These are phyloP conservation scores for Holothuria scabra DNA, from an alignment of 53 echinoderm and acorn worm genomes.

Conservation along the genomic window DNA sequence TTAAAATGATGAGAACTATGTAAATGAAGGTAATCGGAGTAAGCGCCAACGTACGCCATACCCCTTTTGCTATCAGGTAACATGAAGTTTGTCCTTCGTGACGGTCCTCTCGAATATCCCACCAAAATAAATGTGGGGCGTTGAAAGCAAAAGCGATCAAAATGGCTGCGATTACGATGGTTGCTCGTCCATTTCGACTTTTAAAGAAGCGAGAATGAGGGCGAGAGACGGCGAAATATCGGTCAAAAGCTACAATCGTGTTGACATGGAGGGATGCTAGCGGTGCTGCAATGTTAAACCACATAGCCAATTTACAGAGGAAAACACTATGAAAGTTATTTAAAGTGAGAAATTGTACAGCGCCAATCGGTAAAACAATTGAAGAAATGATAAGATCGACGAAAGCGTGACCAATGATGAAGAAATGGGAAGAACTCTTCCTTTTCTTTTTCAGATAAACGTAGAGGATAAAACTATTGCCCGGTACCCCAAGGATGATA, in stretches of 20 bases:
- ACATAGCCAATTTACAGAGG: not conserved
- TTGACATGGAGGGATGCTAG: constrained; percentile 25
- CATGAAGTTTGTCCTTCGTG: not conserved
- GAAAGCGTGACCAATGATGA: constrained; percentile 23
- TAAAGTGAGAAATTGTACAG: constrained; percentile 6
- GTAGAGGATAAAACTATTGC: not conserved
- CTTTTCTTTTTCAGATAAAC: constrained; percentile 2
- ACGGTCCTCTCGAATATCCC: not conserved
- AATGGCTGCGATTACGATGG: not conserved
- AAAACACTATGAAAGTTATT: not conserved
- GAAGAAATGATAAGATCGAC: constrained; percentile 6
- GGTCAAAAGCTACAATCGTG: not conserved
- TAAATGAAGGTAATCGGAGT: not conserved
- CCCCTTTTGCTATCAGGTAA: not conserved
- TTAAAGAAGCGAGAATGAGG: not conserved
- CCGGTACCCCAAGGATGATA: not conserved
- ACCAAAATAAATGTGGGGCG: not conserved
- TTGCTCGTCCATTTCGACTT: not conserved
- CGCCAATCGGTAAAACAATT: not conserved
- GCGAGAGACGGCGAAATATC: constrained; percentile 6
- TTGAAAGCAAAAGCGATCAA: not conserved
- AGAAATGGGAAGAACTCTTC: not conserved
- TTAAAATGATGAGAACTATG: not conserved
- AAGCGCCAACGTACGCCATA: not conserved
- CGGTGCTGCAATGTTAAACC: constrained; percentile 1